phyloP scores from a whole-genome alignment of 1,140 invertebrate species.

The Achatina immaculata region DNA sequence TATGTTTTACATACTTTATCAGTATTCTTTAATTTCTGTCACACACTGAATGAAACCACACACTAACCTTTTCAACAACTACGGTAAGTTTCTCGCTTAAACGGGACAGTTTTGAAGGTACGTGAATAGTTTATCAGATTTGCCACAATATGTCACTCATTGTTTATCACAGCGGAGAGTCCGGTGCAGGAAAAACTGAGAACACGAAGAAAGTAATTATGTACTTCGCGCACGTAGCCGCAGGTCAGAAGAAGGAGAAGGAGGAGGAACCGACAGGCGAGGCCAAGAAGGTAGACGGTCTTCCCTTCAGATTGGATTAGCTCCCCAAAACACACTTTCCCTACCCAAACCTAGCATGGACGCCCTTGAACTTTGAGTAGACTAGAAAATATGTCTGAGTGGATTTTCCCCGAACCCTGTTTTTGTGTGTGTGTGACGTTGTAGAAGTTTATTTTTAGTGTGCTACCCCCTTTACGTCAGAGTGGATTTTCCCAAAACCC shows the following conservation, averaged over 20 bases:
- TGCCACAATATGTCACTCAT: neutral
- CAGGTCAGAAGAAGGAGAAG: slow-evolving; percentile 66
- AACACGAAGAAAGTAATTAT: slow-evolving; percentile 99
- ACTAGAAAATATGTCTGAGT: no score
- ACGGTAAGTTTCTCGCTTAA: neutral
- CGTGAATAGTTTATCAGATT: no score
- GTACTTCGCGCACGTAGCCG: slow-evolving; percentile 95
- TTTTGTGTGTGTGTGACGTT: no score
- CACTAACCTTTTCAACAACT: neutral
- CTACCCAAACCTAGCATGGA: neutral
- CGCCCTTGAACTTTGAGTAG: no score
- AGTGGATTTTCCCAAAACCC: no score
- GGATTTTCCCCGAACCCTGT: no score
- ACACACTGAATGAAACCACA: neutral
- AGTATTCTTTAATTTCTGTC: neutral
- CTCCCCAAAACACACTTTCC: neutral
- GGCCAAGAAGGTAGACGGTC: slow-evolving; percentile 44
- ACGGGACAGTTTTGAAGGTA: no score
- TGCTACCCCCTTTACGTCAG: no score
- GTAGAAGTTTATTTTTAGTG: no score
- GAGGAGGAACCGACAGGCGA: slow-evolving; percentile 44
- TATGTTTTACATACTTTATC: neutral
- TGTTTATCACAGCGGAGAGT: slow-evolving; percentile 84
- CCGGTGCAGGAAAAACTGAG: slow-evolving; percentile 99
- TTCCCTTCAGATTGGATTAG: slow-evolving; percentile 6